Evolutionary conservation across 2,797 vertebrate species (phyloP).

Genomic region (Aphelocoma californica): DNA sequence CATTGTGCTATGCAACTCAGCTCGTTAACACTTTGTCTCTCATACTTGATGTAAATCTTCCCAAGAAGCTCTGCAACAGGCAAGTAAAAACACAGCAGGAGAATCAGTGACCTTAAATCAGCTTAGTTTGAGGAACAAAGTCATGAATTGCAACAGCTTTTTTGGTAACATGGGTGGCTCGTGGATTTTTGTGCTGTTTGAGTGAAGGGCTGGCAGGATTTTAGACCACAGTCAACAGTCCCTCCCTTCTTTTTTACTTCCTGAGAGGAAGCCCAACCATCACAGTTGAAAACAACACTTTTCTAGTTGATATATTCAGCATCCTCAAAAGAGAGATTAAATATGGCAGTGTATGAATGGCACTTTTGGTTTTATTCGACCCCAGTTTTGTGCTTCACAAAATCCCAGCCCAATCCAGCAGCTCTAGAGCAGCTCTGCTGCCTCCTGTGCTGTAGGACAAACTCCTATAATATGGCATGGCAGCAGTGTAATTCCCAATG

Average conservation of each 20-base stretch:
- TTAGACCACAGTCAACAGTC: not conserved
- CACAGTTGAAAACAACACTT: not conserved
- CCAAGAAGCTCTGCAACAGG: constrained; percentile 97
- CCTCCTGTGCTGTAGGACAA: not conserved
- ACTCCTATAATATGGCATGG: not conserved
- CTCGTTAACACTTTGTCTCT: constrained; percentile 92
- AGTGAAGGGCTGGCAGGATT: not conserved
- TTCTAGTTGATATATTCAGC: not conserved
- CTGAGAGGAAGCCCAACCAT: not conserved
- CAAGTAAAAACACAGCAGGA: constrained; percentile 55
- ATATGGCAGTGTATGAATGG: not conserved
- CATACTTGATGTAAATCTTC: constrained; percentile 92
- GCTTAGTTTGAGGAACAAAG: not conserved
- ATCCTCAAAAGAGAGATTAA: not conserved
- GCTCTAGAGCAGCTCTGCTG: not conserved
- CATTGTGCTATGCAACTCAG: constrained; percentile 93
- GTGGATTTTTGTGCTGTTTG: not conserved
- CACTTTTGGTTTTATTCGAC: not conserved
- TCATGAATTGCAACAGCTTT: not conserved
- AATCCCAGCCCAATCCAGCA: not conserved
- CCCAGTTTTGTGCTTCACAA: not conserved
- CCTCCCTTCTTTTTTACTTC: not conserved
- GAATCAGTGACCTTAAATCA: not conserved
- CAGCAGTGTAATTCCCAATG: not conserved
- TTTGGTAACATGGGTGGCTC: not conserved